Percentiles rank a stretch among this genome's conserved stretches.
Conservation (phyloP, 2,113 vertebrate species). For the Ahaetulla prasina region DNA sequence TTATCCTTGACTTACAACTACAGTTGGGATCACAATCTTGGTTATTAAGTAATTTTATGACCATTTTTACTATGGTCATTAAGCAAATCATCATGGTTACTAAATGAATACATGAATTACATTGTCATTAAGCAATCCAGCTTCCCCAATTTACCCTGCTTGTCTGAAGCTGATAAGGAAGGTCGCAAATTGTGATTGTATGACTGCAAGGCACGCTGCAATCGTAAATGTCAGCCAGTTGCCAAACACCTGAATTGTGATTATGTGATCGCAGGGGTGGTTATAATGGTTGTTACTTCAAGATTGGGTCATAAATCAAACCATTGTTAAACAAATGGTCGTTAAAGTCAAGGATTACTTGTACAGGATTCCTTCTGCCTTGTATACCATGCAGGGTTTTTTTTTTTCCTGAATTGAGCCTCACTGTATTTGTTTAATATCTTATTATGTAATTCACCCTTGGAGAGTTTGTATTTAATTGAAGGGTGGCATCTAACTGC, state of each 20-base stretch:
- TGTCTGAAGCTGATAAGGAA: background rate
- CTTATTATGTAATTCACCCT: background rate
- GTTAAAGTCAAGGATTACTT: background rate
- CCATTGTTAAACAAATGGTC: background rate
- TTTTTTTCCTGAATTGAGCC: background rate
- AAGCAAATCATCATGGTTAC: background rate
- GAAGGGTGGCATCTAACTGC: background rate
- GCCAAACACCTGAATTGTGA: background rate
- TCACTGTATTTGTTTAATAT: background rate
- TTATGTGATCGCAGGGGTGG: background rate
- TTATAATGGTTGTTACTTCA: background rate
- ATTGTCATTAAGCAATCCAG: background rate
- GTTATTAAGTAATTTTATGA: background rate
- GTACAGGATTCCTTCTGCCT: background rate
- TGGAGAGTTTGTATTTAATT: background rate
- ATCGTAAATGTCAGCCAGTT: background rate
- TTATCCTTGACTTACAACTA: background rate
- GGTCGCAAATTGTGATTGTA: background rate
- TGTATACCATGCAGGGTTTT: background rate
- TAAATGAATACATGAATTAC: background rate
- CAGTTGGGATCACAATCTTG: background rate
- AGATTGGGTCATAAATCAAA: background rate
- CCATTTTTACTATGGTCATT: background rate
- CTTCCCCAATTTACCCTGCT: background rate
- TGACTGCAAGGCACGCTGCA: background rate